Evolutionary conservation across 2,888 invertebrate genomes (phyloP), one percentile per base, ranked within the genome.

Genomic region (Lasioglossum leucozonium): DNA sequence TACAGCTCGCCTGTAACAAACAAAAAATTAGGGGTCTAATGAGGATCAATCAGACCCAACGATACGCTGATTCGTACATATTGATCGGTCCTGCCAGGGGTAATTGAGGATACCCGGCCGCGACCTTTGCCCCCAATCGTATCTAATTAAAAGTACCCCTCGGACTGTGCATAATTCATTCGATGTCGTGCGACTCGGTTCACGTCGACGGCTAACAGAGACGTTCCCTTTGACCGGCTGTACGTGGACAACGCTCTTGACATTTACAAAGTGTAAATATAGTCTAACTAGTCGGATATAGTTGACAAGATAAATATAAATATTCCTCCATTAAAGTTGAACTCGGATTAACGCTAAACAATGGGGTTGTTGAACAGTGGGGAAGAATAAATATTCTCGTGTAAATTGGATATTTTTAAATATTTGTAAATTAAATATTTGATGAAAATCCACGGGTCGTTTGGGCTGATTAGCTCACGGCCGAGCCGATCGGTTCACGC

Each of bases 1-100:
- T 94, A 94, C 75, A 95, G 91, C 87, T 95, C 95, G 80, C 95
- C 95, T 95, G 92, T 30, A 86, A 85, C 72, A 72, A 77, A 82
- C 67, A 74, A 37, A 77, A 80, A 71, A 83, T 81, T 71, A 55
- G 34, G 34, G 72, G 69, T 44, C 76, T 81, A 85, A 87, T 78
- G 84, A 88, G 79, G 73, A 89, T 72, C 82, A 80, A 87, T 87
- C 86, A 78, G 72, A n/a, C 72, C 47, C 13, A 4, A 37, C 34
- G 26, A 62, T 73, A 65, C 73, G 62, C 55, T 58, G n/a, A 51
- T 78, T 77, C 44, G 77, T n/a, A 44, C 22, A 71, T 72, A 65
- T 79, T 42, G 74, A 77, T 81, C 71, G 72, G 67, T 55, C 76
- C 51, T 30, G n/a, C 62, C 2, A 18, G 47, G 30, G 40, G 67